Conservation (phyloP, 2,888 invertebrate genomes). For the Lottia scabra region DNA sequence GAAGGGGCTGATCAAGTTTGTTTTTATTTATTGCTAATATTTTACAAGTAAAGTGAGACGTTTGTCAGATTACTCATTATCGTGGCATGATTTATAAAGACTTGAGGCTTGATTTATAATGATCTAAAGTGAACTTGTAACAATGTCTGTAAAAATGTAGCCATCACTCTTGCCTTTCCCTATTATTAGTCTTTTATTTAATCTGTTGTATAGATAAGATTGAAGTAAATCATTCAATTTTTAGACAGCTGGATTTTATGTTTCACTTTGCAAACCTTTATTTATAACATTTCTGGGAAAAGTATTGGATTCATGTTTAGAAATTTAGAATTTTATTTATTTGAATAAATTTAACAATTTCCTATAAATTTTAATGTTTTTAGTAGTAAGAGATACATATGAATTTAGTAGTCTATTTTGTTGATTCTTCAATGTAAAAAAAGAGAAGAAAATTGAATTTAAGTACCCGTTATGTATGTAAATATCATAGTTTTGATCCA, state of each 20-base stretch:
- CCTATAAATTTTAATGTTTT: too few species aligned
- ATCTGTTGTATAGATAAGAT: conserved; percentile 4
- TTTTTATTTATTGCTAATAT: not conserved
- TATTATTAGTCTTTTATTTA: conserved; percentile 3
- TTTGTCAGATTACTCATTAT: conserved; percentile 3
- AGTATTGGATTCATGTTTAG: too few species aligned
- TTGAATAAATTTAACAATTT: too few species aligned
- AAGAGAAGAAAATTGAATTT: too few species aligned
- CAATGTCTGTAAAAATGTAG: conserved; percentile 10
- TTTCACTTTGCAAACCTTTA: not conserved
- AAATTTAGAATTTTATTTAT: too few species aligned
- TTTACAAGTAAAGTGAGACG: not conserved
- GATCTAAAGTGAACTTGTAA: conserved; percentile 21
- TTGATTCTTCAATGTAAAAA: too few species aligned
- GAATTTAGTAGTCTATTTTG: too few species aligned
- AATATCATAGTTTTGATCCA: too few species aligned
- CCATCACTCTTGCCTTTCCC: not conserved
- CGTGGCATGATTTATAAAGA: not conserved
- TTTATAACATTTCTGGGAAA: too few species aligned
- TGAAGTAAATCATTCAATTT: not conserved
- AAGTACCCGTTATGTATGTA: too few species aligned
- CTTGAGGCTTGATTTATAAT: conserved; percentile 23
- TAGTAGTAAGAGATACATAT: too few species aligned
- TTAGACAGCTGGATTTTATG: conserved; percentile 1
- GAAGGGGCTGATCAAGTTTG: not conserved